Evolutionary conservation across 1,140 invertebrate genomes (phyloP).

Genomic region (Rhopalosiphum padi): DNA sequence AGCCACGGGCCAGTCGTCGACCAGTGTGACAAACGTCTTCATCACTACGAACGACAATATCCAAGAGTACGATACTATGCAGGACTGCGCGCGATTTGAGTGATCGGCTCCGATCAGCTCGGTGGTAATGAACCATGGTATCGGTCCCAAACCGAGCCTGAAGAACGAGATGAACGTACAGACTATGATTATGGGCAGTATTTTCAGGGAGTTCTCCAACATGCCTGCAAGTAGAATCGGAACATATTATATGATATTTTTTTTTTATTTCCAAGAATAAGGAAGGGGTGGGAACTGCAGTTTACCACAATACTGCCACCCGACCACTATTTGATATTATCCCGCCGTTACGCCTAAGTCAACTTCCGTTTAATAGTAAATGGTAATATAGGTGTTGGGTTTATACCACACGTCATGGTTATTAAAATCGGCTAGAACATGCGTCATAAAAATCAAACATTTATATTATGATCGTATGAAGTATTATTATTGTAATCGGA

Average conservation of each 20-base stretch:
- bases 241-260: neutral
- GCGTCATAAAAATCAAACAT: neutral
- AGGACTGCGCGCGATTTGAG: slow-evolving; percentile 67
- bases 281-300: too few relatives aligned
- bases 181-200: slow-evolving; percentile 61
- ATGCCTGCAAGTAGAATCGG: neutral
- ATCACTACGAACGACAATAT: slow-evolving; percentile 67
- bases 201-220: neutral
- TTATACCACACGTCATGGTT: too few relatives aligned
- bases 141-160: slow-evolving; percentile 73
- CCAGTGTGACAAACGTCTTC: slow-evolving; percentile 64
- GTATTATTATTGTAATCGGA: neutral
- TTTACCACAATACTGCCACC: too few relatives aligned
- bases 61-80: slow-evolving; percentile 67
- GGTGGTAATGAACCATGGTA: slow-evolving; percentile 76
- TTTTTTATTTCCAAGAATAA: too few relatives aligned
- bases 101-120: slow-evolving; percentile 74
- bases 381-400: too few relatives aligned
- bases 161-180: slow-evolving; percentile 68
- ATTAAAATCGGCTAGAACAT: neutral
- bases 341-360: too few relatives aligned
- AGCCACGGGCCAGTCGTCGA: slow-evolving; percentile 59
- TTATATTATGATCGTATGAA: neutral
- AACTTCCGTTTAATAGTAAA: too few relatives aligned
- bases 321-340: too few relatives aligned